A percentile compares a stretch with the other conserved stretches of the same genome.
phyloP scores from a whole-genome alignment of 53 echinoderm and acorn worm genomes.

The Stichopus horrens region DNA sequence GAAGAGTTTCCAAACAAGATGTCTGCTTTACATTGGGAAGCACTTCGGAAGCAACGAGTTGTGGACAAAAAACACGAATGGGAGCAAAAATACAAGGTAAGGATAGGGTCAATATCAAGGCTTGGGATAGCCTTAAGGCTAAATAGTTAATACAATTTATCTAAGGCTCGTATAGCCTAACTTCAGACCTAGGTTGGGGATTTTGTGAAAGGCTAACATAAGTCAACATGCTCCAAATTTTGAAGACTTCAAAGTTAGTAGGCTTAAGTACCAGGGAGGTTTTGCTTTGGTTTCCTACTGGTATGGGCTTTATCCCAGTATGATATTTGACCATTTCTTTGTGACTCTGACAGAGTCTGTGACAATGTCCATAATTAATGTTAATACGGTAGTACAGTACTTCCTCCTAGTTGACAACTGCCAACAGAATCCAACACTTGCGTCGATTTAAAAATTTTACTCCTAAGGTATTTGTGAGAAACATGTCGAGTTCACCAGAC shows the following conservation, averaged over 20 bases:
- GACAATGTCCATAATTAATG: no score
- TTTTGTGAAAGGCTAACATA: no score
- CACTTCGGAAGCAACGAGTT: slow-evolving; percentile 59
- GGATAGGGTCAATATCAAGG: neutral
- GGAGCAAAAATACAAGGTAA: slow-evolving; percentile 56
- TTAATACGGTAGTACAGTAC: neutral
- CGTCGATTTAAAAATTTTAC: neutral
- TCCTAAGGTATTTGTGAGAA: neutral
- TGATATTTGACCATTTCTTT: neutral
- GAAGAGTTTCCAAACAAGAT: slow-evolving; percentile 24
- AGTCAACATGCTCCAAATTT: no score
- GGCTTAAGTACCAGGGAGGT: no score
- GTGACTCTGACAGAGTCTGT: neutral
- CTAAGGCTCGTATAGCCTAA: no score
- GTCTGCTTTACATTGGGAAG: slow-evolving; percentile 72
- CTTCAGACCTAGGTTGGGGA: no score
- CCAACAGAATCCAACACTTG: neutral
- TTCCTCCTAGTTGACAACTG: neutral
- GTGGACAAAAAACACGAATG: slow-evolving; percentile 63
- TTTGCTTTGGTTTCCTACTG: neutral
- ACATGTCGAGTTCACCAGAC: neutral
- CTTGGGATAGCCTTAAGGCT: neutral
- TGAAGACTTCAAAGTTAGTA: no score
- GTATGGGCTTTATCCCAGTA: neutral
- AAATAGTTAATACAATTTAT: neutral